Evolutionary conservation across 35 echinoderm and acorn worm species (phyloP), one percentile per base, ranked within the genome.

Genomic region (Apostichopus californicus): DNA sequence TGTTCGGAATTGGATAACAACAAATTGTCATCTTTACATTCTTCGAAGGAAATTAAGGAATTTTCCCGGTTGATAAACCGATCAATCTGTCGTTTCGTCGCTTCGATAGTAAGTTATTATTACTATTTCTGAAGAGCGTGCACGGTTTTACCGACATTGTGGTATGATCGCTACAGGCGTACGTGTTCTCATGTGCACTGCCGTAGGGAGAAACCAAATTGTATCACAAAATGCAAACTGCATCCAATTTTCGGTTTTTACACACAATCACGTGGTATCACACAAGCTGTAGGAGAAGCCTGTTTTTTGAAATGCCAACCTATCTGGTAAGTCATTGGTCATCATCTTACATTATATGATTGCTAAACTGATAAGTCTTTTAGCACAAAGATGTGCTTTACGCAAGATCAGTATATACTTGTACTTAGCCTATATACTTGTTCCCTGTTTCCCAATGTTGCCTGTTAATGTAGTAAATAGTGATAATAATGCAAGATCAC

Each of bases 21-120:
- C 81, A 85, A 85, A 85, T 85, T 85, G 81, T 85, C 81, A 85
- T 85, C 81, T 85, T 85, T 59, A 21, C 55, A 58, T 59, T 60
- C 57, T 85, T 58, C 54, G 57, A 85, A 15, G 81, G 56, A 85
- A 59, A 85, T 85, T 61, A 81, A 81, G 26, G 56, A 85, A 85
- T 15, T 85, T 17, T 58, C 6, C 21, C 23, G 81, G 55, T 81
- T 81, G 12, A 81, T 22, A 85, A 85, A 58, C 81, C 56, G 81
- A 85, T 59, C 81, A 85, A 85, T 85, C 57, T 52, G 56, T 59
- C 6, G 57, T n/a, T 85, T 59, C 57, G 55, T 85, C 54, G 17
- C 4, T 52, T 5, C 81, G 55, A 22, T 9, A 56, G 5, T 58
- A 59, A 58, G 81, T 14, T 52, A 23, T 81, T 81, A 81, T 81